Evolutionary conservation across 2,113 vertebrate genomes (phyloP), one percentile per base, ranked within the genome.

Genomic region (Trematocara nigrifrons): DNA sequence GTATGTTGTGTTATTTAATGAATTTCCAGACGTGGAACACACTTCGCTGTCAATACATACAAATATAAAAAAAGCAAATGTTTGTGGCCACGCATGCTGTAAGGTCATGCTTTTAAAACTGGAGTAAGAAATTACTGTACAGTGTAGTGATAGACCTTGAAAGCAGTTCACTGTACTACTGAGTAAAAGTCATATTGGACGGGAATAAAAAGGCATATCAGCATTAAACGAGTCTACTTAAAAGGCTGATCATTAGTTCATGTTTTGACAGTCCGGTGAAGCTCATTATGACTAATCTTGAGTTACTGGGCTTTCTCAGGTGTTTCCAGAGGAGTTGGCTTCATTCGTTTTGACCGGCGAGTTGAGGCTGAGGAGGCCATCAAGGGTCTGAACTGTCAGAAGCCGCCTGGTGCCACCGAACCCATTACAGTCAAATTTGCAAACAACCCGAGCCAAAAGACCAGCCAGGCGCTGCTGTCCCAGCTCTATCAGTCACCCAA

Each of bases 381-480:
- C 93, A 99, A 99, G 93, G 98, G 98, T 61, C 96, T 99, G 88
- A 99, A 99, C 89, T 98, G 99, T 80, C 99, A 99, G 96, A 99
- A 99, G 94, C 99, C 99, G 45, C 97, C 98, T 5, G 96, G 97
- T 87, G 98, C 97, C 94, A 97, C 98, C 3, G 99, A 99, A 92
- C 98, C 99, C 61, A 99, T 99, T 91, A 99, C 99, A 45, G 99
- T 99, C 91, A 99, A 99, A 96, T 99, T 99, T 94, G 99, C 99
- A 79, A 99, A 99, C 95, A 99, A 99, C 95, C 99, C 99, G 93
- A 99, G 99, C 96, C 99, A 99, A 97, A 99, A 99, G 97, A 97
- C 95, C 80, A 99, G 96, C 95, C 99, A 99, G 96, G 98, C 99
- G 18, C 97, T 99, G 95, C 97, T 99, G 86, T 99, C 98, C 18